A percentile compares a stretch with the other conserved stretches of the same genome.
phyloP scores from a whole-genome alignment of 2,888 invertebrate species.

The Clostera curtula region DNA sequence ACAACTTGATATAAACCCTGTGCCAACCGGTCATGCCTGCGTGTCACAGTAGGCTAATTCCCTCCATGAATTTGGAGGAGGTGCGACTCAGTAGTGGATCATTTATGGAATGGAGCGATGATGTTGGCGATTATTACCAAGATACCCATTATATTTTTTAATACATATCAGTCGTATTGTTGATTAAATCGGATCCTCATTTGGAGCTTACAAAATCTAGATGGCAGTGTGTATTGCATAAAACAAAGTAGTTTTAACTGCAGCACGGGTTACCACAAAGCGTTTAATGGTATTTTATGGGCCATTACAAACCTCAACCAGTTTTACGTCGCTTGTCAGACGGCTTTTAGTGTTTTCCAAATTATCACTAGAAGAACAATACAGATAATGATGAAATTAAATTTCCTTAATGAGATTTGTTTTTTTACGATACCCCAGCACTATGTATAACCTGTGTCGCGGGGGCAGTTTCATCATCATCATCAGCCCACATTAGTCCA shows the following conservation, averaged over 20 bases:
- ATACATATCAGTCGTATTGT: no score
- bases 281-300: slow-evolving; percentile 61
- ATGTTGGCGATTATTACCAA: slow-evolving; percentile 12
- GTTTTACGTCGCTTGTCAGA: slow-evolving; percentile 48
- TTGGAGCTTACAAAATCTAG: slow-evolving; percentile 1
- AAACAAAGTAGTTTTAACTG: slow-evolving; percentile 52
- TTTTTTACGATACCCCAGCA: slow-evolving; percentile 1
- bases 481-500: no score
- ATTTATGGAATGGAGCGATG: no score
- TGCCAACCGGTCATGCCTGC: no score
- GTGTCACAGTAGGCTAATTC: no score
- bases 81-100: no score
- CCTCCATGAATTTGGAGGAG: no score
- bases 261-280: slow-evolving; percentile 46
- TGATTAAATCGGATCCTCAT: no score
- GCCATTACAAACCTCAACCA: slow-evolving; percentile 44
- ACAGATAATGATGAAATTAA: neutral
- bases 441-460: no score
- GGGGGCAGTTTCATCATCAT: no score
- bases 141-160: no score
- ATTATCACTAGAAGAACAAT: slow-evolving; percentile 32
- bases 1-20: no score
- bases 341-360: slow-evolving; percentile 35
- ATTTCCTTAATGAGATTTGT: neutral
- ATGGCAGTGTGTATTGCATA: neutral